Percentiles rank a stretch among this genome's conserved stretches.
phyloP scores from a whole-genome alignment of 2,888 invertebrate species.

The Thalpophila matura region DNA sequence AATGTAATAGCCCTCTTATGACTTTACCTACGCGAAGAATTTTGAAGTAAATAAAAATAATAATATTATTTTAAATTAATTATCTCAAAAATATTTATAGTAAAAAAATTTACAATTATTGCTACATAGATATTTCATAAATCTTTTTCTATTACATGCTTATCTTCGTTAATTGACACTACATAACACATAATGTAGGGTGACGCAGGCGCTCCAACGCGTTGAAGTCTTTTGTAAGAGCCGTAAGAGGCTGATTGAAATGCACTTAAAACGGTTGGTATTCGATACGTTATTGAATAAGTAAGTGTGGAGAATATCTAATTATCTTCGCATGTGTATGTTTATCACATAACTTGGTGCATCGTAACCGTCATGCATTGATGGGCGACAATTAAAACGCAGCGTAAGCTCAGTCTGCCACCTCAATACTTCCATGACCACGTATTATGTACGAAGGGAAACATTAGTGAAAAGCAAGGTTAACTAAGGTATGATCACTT shows the following conservation, averaged over 20 bases:
- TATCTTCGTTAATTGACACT: constrained; percentile 2
- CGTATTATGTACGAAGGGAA: constrained; percentile 24
- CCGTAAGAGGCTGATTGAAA: constrained; percentile 51
- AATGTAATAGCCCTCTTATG: no score
- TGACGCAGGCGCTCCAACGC: constrained; percentile 54
- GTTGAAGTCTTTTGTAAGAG: constrained; percentile 77
- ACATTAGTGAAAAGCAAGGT: constrained; percentile 29
- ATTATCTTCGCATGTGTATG: constrained; percentile 58
- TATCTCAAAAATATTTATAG: not conserved
- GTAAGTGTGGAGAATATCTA: constrained; percentile 47
- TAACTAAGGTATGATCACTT: not conserved
- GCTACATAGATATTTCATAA: not conserved
- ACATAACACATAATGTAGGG: constrained; percentile 21
- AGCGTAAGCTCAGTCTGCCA: constrained; percentile 30
- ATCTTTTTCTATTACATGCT: not conserved
- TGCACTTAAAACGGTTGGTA: constrained; percentile 33
- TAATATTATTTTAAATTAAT: not conserved
- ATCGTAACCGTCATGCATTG: constrained; percentile 69
- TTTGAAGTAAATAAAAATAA: no score
- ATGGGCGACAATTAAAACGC: constrained; percentile 57
- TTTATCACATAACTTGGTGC: constrained; percentile 63
- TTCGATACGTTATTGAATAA: constrained; percentile 49
- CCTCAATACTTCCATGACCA: constrained; percentile 43
- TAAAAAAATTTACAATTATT: not conserved
- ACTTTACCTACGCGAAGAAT: no score